Conservation (phyloP, 2,113 vertebrate genomes). For the Plectropomus leopardus region DNA sequence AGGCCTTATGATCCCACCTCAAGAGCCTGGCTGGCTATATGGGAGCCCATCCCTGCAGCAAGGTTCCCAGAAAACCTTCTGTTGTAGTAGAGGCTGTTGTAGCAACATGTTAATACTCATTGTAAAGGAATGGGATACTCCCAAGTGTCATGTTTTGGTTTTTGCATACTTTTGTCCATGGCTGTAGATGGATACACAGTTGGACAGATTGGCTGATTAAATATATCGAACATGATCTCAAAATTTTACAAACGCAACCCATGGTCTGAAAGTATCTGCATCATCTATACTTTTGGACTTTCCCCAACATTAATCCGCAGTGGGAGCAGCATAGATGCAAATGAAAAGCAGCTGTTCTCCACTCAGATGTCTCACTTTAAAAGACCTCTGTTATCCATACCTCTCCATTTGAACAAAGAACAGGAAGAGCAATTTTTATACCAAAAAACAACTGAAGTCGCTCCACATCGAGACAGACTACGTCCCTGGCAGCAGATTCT, state of each 20-base stretch:
- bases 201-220: background rate
- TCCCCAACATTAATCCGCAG: background rate
- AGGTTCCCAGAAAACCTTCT: background rate
- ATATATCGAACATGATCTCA: background rate
- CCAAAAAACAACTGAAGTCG: slow-evolving; percentile 26
- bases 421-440: background rate
- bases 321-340: slow-evolving; percentile 6
- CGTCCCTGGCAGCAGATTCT: slow-evolving; percentile 55
- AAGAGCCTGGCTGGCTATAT: background rate
- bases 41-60: background rate
- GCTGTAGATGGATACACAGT: background rate
- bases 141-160: background rate
- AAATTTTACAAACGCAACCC: background rate
- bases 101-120: background rate
- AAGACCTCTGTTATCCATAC: slow-evolving; percentile 1
- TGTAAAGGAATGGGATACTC: background rate
- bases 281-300: background rate
- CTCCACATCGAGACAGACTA: slow-evolving; percentile 38
- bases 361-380: slow-evolving; percentile 14
- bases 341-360: slow-evolving; percentile 37
- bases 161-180: background rate
- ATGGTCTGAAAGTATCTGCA: background rate
- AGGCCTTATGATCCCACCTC: background rate
- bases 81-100: background rate
- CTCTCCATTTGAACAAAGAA: background rate